Conservation (phyloP, 2,113 vertebrate species). For the Hylia prasina region DNA sequence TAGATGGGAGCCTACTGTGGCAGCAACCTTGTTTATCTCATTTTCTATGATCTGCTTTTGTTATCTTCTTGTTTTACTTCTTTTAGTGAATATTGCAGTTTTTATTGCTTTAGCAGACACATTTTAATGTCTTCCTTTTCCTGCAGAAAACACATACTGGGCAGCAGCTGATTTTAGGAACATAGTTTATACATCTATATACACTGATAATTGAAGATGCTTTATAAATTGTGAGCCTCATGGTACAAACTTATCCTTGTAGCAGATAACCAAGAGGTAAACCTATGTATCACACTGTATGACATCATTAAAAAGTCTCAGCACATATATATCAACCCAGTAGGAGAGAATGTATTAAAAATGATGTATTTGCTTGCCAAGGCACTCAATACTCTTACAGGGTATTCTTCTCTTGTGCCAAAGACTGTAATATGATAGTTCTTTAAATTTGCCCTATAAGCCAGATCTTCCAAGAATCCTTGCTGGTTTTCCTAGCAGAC, state of each 20-base stretch:
- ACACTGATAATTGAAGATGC: not conserved
- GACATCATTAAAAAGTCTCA: not conserved
- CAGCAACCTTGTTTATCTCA: not conserved
- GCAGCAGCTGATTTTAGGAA: not conserved
- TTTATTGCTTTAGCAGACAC: not conserved
- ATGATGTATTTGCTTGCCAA: not conserved
- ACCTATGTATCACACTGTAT: not conserved
- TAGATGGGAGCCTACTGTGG: not conserved
- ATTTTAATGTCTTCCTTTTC: not conserved
- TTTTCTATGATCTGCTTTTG: not conserved
- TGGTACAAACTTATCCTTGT: not conserved
- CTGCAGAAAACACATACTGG: not conserved
- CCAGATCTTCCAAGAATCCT: not conserved
- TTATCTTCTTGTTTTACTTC: not conserved
- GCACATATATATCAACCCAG: not conserved
- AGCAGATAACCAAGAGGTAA: not conserved
- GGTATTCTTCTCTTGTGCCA: not conserved
- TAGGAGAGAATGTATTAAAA: not conserved
- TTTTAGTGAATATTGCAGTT: not conserved
- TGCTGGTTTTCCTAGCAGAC: not conserved
- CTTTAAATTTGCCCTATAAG: not conserved
- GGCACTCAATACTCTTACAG: not conserved
- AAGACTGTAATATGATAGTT: not conserved
- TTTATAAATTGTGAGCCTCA: not conserved
- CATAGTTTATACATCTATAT: not conserved